Conservation (phyloP, 2,888 invertebrate species). For the Apeira syringaria region DNA sequence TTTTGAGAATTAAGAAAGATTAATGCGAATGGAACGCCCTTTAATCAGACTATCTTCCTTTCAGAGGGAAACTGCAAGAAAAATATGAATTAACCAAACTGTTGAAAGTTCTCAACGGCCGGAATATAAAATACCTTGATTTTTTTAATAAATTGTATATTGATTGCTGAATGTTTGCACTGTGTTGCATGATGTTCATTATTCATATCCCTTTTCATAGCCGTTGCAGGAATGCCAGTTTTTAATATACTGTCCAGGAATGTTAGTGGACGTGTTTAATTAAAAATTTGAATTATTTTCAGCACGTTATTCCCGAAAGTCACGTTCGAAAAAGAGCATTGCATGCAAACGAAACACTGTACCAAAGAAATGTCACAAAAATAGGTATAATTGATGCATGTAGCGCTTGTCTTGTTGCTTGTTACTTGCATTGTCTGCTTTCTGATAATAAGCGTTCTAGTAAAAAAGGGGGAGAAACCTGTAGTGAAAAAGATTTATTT, state of each 20-base stretch:
- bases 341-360: slow-evolving; percentile 71
- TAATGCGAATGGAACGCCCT: too few relatives aligned
- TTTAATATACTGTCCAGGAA: slow-evolving; percentile 10
- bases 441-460: too few relatives aligned
- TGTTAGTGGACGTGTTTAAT: slow-evolving; percentile 8
- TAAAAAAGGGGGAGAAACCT: too few relatives aligned
- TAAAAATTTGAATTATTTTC: slow-evolving; percentile 45
- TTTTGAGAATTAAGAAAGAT: too few relatives aligned
- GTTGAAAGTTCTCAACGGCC: too few relatives aligned
- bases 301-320: slow-evolving; percentile 73
- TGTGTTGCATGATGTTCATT: not conserved
- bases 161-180: not conserved
- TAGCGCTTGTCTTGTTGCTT: slow-evolving; percentile 19
- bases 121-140: too few relatives aligned
- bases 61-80: too few relatives aligned
- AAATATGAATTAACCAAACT: too few relatives aligned
- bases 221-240: slow-evolving; percentile 3
- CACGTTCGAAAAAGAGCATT: slow-evolving; percentile 77
- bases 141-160: too few relatives aligned
- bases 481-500: too few relatives aligned
- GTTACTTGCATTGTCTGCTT: not conserved
- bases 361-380: slow-evolving; percentile 74
- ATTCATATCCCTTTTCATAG: not conserved
- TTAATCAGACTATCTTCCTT: too few relatives aligned
- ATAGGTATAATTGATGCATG: slow-evolving; percentile 59